These are phyloP conservation scores for Drosophila auraria DNA, from an alignment of 1,140 invertebrate species.

Conservation along the genomic window DNA sequence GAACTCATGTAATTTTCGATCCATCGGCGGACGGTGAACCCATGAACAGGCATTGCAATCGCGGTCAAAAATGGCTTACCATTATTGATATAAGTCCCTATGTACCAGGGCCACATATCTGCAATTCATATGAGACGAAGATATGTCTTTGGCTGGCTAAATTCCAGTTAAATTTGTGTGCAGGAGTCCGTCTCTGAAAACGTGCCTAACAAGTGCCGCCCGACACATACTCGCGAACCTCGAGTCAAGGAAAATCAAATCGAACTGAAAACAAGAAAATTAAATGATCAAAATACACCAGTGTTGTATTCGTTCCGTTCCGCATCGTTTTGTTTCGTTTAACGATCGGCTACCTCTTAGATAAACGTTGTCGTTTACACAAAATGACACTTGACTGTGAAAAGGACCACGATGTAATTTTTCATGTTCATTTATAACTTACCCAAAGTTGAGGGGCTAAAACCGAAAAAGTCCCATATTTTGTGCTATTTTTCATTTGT, in stretches of 20 bases:
- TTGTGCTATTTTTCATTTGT: background rate
- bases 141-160: background rate
- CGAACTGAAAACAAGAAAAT: background rate
- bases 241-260: background rate
- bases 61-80: background rate
- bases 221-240: background rate
- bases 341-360: slow-evolving; percentile 20
- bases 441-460: slow-evolving; percentile 13
- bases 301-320: slow-evolving; percentile 48
- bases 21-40: background rate
- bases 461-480: background rate
- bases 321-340: slow-evolving; percentile 44
- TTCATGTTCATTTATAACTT: slow-evolving; percentile 51
- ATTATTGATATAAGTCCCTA: background rate
- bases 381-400: slow-evolving; percentile 83
- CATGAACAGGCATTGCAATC: background rate
- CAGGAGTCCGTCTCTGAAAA: background rate
- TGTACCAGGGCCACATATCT: background rate
- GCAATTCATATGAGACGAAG: background rate
- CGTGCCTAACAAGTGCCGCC: slow-evolving; percentile 6
- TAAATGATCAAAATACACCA: slow-evolving; percentile 8
- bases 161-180: background rate
- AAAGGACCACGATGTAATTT: slow-evolving; percentile 83
- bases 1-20: slow-evolving; percentile 6
- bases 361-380: slow-evolving; percentile 46